Conservation (phyloP, 1,140 invertebrate species). For the Lasaia peninsularis region DNA sequence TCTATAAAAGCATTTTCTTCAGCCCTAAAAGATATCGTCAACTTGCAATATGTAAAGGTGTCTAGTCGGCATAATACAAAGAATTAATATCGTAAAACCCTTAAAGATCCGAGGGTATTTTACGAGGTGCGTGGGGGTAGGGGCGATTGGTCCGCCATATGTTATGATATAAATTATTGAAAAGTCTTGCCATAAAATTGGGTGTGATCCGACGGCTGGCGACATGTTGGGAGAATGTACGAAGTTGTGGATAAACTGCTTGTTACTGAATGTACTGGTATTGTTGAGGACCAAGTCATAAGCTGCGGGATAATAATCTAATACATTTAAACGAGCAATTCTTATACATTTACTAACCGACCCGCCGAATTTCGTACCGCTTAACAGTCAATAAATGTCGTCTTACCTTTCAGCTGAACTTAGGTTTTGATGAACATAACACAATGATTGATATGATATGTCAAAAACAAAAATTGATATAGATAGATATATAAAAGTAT, state of each 20-base stretch:
- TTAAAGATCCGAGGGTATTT: conserved; percentile 20
- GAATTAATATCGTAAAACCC: neutral
- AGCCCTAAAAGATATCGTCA: no score
- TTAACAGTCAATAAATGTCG: no score
- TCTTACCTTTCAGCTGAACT: no score
- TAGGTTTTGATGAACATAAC: no score
- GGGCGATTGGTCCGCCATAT: conserved; percentile 31
- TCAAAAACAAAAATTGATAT: no score
- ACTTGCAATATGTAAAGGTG: neutral
- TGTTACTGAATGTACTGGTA: conserved; percentile 32
- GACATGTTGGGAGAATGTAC: conserved; percentile 58
- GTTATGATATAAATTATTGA: conserved; percentile 67
- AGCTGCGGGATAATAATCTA: neutral
- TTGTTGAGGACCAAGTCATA: conserved; percentile 19
- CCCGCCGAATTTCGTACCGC: no score
- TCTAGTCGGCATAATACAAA: conserved; percentile 3
- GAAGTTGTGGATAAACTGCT: conserved; percentile 61
- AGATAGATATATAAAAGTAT: no score
- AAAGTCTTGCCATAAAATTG: conserved; percentile 62
- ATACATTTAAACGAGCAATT: no score
- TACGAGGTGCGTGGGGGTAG: conserved; percentile 17
- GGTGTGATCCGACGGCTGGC: conserved; percentile 41
- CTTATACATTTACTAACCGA: no score
- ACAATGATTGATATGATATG: no score
- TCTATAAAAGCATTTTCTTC: no score